Percentiles rank a stretch among this genome's conserved stretches.
phyloP scores from a whole-genome alignment of 2,113 vertebrate species.

The Lipophrys pholis region DNA sequence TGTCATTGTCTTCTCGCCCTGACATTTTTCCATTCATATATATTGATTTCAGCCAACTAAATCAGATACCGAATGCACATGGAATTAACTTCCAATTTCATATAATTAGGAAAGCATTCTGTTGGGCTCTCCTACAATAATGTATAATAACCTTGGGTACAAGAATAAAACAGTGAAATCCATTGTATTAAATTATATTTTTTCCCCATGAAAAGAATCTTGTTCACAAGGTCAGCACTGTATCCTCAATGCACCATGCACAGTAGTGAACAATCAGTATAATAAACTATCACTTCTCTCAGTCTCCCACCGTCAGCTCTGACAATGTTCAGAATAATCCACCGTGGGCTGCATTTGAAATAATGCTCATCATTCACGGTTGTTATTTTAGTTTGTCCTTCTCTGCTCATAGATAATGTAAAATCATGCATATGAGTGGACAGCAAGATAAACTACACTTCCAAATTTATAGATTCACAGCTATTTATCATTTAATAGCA shows the following conservation, averaged over 20 bases:
- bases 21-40: background rate
- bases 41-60: constrained; percentile 1
- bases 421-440: constrained; percentile 32
- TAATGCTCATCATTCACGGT: constrained; percentile 34
- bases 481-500: constrained; percentile 56
- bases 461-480: constrained; percentile 51
- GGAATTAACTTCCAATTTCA: background rate
- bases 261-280: constrained; percentile 24
- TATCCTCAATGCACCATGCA: background rate
- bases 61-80: background rate
- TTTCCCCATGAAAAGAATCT: background rate
- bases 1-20: background rate
- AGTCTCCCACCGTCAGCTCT: background rate
- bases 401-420: constrained; percentile 33
- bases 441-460: constrained; percentile 42
- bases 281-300: constrained; percentile 38
- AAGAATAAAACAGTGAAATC: background rate
- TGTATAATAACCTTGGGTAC: background rate
- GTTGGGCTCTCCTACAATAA: background rate
- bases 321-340: constrained; percentile 14
- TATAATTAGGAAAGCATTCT: background rate
- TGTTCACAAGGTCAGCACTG: constrained; percentile 12
- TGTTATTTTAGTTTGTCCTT: constrained; percentile 21
- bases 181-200: background rate
- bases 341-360: constrained; percentile 26